phyloP scores from a whole-genome alignment of 2,113 vertebrate species.

The Machaerirhynchus nigripectus region DNA sequence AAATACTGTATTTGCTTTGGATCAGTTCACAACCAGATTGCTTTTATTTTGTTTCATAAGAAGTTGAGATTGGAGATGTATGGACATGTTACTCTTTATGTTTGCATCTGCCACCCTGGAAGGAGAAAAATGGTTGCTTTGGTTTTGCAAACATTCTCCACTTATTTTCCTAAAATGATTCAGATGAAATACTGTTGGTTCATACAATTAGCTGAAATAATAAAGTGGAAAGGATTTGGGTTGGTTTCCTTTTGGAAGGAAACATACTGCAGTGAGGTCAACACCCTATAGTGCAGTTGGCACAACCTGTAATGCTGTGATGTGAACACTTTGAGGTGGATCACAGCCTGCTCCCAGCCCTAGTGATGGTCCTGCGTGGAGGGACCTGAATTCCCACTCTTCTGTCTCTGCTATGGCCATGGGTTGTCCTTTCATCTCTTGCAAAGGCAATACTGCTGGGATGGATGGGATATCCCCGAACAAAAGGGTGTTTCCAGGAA shows the following conservation, averaged over 20 bases:
- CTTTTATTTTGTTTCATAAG: slow-evolving; percentile 62
- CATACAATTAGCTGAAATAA: slow-evolving; percentile 56
- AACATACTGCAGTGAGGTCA: not conserved
- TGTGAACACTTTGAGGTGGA: not conserved
- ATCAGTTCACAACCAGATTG: slow-evolving; percentile 70
- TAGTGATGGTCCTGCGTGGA: not conserved
- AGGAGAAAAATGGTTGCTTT: slow-evolving; percentile 43
- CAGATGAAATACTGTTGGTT: slow-evolving; percentile 37
- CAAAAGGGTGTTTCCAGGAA: not conserved
- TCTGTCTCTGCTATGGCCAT: not conserved
- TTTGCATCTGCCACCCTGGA: slow-evolving; percentile 54
- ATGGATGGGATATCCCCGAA: not conserved
- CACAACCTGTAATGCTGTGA: not conserved
- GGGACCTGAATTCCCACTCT: not conserved
- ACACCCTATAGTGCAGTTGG: not conserved
- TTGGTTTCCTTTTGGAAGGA: slow-evolving; percentile 31
- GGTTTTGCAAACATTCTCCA: slow-evolving; percentile 27
- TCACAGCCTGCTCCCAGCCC: not conserved
- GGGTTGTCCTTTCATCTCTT: not conserved
- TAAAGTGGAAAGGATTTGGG: not conserved
- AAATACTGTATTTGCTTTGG: slow-evolving; percentile 64
- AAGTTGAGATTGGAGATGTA: slow-evolving; percentile 53
- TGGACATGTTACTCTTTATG: slow-evolving; percentile 46
- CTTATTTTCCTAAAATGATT: slow-evolving; percentile 41
- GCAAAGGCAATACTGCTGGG: not conserved